Conservation (phyloP, 2,888 invertebrate species). For the Muscina levida region DNA sequence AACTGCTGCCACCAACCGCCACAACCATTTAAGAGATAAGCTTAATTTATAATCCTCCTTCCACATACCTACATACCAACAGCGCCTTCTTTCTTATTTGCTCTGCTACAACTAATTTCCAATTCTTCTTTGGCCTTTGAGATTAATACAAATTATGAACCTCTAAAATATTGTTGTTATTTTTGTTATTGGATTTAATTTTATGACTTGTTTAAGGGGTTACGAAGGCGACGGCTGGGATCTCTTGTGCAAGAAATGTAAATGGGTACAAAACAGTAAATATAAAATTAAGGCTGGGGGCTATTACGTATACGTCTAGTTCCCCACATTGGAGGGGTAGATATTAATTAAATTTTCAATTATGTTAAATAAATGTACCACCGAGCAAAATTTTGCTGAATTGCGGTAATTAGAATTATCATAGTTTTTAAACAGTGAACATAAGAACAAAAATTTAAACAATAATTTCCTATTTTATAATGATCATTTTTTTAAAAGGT, state of each 20-base stretch:
- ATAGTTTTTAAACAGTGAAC: no score
- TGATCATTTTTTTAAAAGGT: no score
- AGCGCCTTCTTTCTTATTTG: neutral
- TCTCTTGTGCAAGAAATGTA: neutral
- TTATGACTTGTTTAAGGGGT: constrained; percentile 9
- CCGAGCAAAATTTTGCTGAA: no score
- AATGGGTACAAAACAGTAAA: neutral
- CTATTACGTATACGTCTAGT: no score
- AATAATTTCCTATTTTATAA: no score
- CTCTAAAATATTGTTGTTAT: constrained; percentile 11
- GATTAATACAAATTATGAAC: constrained; percentile 14
- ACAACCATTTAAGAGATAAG: neutral
- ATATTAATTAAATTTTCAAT: no score
- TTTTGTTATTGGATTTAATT: neutral
- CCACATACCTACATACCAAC: neutral
- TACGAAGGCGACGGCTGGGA: no score
- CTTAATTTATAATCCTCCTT: constrained; percentile 29
- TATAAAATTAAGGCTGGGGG: no score
- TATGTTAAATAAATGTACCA: no score
- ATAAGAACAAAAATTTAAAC: no score
- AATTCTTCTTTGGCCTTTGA: constrained; percentile 13
- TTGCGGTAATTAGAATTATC: no score
- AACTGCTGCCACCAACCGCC: neutral
- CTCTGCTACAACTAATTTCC: neutral
- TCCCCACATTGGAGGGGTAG: no score